Evolutionary conservation across 2,888 invertebrate species (phyloP).

Genomic region (Tachina fera): DNA sequence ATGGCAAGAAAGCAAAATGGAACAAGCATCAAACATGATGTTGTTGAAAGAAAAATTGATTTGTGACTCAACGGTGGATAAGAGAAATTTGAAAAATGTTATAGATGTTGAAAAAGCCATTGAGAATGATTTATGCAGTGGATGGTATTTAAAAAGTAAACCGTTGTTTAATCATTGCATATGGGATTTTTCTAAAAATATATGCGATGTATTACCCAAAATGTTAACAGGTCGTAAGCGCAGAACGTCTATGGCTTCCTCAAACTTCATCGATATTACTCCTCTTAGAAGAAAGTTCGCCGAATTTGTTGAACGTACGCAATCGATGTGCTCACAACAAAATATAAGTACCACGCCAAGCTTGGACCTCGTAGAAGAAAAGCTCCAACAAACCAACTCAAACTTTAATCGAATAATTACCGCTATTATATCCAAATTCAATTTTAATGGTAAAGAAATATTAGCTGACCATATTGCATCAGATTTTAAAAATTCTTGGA

Average conservation of each 20-base stretch:
- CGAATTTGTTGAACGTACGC: constrained; percentile 72
- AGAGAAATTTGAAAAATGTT: constrained; percentile 80
- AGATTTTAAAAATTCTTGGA: constrained; percentile 89
- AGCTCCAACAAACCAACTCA: constrained; percentile 82
- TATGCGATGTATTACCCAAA: constrained; percentile 79
- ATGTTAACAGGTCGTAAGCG: constrained; percentile 74
- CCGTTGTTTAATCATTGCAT: constrained; percentile 84
- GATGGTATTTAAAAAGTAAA: constrained; percentile 87
- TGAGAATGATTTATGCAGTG: constrained; percentile 86
- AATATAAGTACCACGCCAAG: neutral
- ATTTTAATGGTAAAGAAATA: constrained; percentile 83
- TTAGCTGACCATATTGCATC: constrained; percentile 90
- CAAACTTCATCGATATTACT: constrained; percentile 50
- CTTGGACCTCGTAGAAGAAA: constrained; percentile 79
- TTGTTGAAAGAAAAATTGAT: constrained; percentile 83
- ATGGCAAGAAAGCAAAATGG: constrained; percentile 78
- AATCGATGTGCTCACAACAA: constrained; percentile 70
- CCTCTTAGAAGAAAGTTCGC: constrained; percentile 61
- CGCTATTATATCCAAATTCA: constrained; percentile 83
- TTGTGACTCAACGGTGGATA: constrained; percentile 85
- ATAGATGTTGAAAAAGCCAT: constrained; percentile 84
- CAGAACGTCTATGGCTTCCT: constrained; percentile 64
- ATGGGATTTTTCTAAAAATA: constrained; percentile 80
- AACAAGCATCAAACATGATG: constrained; percentile 80
- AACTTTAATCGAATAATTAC: constrained; percentile 83